Base-by-base conservation (phyloP, 2,113 vertebrate species). In the Fulica atra region DNA sequence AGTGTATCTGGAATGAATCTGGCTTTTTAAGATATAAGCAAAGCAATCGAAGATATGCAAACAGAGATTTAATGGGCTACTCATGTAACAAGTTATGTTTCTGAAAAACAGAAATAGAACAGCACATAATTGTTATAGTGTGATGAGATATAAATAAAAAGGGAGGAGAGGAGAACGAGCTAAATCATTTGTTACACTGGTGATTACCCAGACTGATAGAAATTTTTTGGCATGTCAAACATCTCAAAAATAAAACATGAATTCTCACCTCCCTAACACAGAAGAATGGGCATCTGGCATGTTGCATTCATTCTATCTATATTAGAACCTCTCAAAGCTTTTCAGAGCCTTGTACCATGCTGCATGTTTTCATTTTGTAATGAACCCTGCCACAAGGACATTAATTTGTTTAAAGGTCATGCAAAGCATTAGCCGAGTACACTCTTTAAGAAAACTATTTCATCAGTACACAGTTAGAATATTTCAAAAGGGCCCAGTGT, bases 401-500 rank as follows among this genome's bases (percentile, higher is more conserved):
- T 84, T 71, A 92, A 78, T 91, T 86, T 68, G 42, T 76, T 88
- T 68, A 92, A 95, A 95, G 83, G 86, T 92, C 89, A 86, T 24
- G 33, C 69, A 84, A 86, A 84, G 64, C 13, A 15, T 80, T 72
- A 89, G 69, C 61, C 38, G 16, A 93, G 70, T 65, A 69, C 33
- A 51, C 38, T 29, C 86, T 76, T 72, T 29, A 90, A 81, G 53
- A 86, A 92, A 95, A 89, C 64, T 51, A 91, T 81, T 93, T 88
- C 91, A 68, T 91, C 92, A 79, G 48, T 29, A 53, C 81, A 72
- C 66, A 28, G 21, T 46, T 72, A 68, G 53, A 91, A 79, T 65
- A 80, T 74, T 92, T 93, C 80, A 65, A 51, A 80, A 74, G 60
- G 56, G 35, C 33, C 4, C 65, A 60, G 16, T 60, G 57, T 53